Evolutionary conservation across 2,113 vertebrate genomes (phyloP).

Genomic region (Coptodon rendalli): DNA sequence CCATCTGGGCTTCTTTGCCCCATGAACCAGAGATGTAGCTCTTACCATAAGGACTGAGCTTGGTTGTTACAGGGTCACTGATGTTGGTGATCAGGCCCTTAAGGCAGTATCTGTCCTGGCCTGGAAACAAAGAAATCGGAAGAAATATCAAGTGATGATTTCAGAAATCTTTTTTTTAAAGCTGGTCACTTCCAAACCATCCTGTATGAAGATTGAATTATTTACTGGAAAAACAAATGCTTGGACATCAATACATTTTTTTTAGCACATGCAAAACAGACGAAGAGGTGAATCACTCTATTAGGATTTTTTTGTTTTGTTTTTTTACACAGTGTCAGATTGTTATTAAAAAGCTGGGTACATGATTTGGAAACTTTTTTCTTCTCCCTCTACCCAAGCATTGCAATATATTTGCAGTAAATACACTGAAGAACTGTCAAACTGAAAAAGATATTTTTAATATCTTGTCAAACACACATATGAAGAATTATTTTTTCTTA

Average conservation of each 20-base stretch:
- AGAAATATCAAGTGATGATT: background rate
- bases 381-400: background rate
- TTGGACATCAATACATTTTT: background rate
- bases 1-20: slow-evolving; percentile 73
- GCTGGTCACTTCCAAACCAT: no score
- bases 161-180: background rate
- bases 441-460: no score
- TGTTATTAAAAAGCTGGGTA: no score
- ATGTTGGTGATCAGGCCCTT: slow-evolving; percentile 69
- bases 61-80: slow-evolving; percentile 74
- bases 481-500: no score
- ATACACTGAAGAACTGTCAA: no score
- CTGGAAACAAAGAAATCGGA: slow-evolving; percentile 15
- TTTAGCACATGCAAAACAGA: background rate
- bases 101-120: slow-evolving; percentile 17
- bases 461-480: no score
- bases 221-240: background rate
- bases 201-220: background rate
- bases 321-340: background rate
- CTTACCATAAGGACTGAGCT: slow-evolving; percentile 78
- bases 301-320: background rate
- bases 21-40: slow-evolving; percentile 76
- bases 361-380: background rate
- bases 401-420: background rate
- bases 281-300: background rate